Percentiles rank a stretch among this genome's conserved stretches.
phyloP scores from a whole-genome alignment of 2,113 vertebrate species.

The Nicator chloris region DNA sequence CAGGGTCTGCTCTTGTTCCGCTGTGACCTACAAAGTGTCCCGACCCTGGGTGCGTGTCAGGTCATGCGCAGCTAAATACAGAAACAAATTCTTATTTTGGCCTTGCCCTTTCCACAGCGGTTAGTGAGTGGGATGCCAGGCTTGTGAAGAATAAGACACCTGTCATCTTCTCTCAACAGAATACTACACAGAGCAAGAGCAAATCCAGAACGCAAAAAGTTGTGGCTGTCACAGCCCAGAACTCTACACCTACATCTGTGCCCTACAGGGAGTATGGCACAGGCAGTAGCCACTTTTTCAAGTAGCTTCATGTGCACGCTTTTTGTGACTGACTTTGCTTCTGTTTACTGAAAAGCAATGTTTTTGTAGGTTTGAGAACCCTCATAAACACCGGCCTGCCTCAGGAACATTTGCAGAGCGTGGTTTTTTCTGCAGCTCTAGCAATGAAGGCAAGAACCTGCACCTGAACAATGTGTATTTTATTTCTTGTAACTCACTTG shows the following conservation, averaged over 20 bases:
- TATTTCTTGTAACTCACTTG: not conserved
- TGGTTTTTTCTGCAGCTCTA: not conserved
- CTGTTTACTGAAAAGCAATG: not conserved
- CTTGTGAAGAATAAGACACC: not conserved
- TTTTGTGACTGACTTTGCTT: not conserved
- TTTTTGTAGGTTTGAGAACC: not conserved
- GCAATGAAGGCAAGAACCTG: not conserved
- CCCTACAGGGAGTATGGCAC: not conserved
- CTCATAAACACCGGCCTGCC: not conserved
- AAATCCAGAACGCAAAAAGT: not conserved
- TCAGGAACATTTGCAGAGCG: not conserved
- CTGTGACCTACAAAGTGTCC: not conserved
- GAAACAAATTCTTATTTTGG: constrained; percentile 1
- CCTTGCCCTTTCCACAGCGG: not conserved
- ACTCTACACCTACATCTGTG: not conserved
- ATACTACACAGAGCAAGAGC: not conserved
- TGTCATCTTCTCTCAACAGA: not conserved
- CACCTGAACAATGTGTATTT: not conserved
- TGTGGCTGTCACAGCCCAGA: not conserved
- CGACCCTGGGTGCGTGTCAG: not conserved
- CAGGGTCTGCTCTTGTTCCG: not conserved
- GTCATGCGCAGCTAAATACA: not conserved
- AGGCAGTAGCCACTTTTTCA: not conserved
- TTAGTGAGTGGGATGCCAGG: not conserved
- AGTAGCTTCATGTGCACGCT: not conserved